Conservation (phyloP, 2,797 vertebrate genomes). For the Gastrophryne carolinensis region DNA sequence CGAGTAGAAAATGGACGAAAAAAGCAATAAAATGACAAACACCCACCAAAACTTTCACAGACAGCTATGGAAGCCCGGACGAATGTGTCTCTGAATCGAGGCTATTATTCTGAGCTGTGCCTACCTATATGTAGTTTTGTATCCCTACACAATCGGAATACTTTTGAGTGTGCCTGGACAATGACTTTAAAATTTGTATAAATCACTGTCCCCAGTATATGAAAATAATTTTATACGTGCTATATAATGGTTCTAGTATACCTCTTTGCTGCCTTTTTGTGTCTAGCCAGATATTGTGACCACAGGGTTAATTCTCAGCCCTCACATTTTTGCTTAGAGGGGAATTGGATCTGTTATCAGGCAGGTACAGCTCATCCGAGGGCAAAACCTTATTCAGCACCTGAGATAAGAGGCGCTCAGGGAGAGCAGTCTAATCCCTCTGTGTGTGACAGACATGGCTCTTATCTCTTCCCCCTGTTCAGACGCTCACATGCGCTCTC, state of each 20-base stretch:
- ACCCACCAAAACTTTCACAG: no score
- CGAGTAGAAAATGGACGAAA: no score
- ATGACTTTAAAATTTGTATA: background rate
- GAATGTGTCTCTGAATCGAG: no score
- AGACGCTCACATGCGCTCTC: constrained; percentile 5
- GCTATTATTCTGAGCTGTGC: no score
- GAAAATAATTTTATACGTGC: background rate
- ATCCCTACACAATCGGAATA: no score
- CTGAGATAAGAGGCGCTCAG: constrained; percentile 40
- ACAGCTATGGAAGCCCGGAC: no score
- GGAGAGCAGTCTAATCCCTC: constrained; percentile 28
- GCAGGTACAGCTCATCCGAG: constrained; percentile 38
- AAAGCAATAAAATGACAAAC: no score
- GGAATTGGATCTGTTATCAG: constrained; percentile 52
- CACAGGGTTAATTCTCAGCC: constrained; percentile 14
- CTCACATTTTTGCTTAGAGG: background rate
- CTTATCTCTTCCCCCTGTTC: constrained; percentile 32
- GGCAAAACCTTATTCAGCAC: constrained; percentile 47
- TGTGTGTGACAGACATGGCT: constrained; percentile 28
- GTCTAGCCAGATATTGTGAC: background rate
- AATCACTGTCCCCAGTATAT: background rate
- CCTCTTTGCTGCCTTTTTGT: background rate
- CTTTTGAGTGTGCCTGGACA: no score
- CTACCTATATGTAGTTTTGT: no score
- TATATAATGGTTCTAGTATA: background rate